Evolutionary conservation across 1,140 invertebrate genomes (phyloP).

Genomic region (Drosophila kohkoa): DNA sequence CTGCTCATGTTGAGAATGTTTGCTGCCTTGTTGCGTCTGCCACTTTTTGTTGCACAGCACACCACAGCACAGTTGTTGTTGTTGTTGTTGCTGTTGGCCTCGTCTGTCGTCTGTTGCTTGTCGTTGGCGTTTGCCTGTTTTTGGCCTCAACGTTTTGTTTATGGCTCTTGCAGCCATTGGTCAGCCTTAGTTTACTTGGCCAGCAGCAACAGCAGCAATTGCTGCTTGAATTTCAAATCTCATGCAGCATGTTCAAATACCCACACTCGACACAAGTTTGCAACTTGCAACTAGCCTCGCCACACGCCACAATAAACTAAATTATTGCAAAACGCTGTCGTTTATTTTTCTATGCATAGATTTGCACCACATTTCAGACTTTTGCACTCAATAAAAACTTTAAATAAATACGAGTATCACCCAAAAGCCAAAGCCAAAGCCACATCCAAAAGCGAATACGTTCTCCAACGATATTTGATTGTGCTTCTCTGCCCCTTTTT

Average conservation of each 20-base stretch:
- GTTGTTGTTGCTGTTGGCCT: constrained; percentile 42
- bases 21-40: constrained; percentile 74
- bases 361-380: constrained; percentile 69
- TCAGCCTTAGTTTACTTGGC: constrained; percentile 36
- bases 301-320: constrained; percentile 63
- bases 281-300: constrained; percentile 14
- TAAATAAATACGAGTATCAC: constrained; percentile 43
- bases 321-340: constrained; percentile 63
- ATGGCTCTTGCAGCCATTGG: constrained; percentile 75
- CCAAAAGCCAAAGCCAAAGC: constrained; percentile 18
- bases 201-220: constrained; percentile 4
- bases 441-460: too few relatives aligned
- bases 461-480: constrained; percentile 31
- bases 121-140: constrained; percentile 55
- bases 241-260: constrained; percentile 49
- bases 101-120: constrained; percentile 37
- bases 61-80: constrained; percentile 39
- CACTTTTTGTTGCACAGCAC: constrained; percentile 55
- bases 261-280: constrained; percentile 28
- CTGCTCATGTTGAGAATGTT: constrained; percentile 82
- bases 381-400: constrained; percentile 71
- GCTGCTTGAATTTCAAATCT: constrained; percentile 79
- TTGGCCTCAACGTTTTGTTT: constrained; percentile 65
- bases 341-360: constrained; percentile 64
- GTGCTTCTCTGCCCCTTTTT: constrained; percentile 1